phyloP scores from a whole-genome alignment of 2,113 vertebrate genomes.

The Cyanoramphus novaezelandiae region DNA sequence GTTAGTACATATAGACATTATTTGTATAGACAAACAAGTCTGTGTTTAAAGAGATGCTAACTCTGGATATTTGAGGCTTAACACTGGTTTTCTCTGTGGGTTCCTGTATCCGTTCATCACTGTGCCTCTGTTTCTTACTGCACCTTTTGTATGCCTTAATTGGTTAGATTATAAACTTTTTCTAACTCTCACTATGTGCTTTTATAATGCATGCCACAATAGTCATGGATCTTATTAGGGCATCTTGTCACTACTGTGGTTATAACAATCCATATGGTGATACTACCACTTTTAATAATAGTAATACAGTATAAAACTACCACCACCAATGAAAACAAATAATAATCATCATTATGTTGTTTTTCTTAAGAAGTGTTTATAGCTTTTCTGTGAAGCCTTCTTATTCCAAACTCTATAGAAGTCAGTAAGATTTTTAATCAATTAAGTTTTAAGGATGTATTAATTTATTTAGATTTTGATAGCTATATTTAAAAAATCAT shows the following conservation, averaged over 20 bases:
- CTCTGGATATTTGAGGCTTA: neutral
- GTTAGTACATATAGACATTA: neutral
- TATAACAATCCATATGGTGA: conserved; percentile 25
- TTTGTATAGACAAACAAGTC: neutral
- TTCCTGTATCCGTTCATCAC: neutral
- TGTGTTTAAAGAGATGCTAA: neutral
- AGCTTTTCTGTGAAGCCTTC: neutral
- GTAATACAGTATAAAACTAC: neutral
- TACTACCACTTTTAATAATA: neutral
- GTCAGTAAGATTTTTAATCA: neutral
- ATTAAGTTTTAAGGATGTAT: neutral
- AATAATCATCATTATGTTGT: neutral
- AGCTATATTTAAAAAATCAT: neutral
- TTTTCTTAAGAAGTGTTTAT: neutral
- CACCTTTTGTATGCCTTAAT: conserved; percentile 40
- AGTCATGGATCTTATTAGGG: neutral
- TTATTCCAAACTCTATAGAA: neutral
- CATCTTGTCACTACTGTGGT: neutral
- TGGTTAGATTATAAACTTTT: conserved; percentile 22
- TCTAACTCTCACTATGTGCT: neutral
- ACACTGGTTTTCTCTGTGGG: fast-evolving
- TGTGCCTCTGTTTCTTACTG: neutral
- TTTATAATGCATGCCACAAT: neutral
- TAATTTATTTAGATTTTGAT: neutral
- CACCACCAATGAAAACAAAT: neutral